Evolutionary conservation across 2,113 vertebrate species (phyloP), one percentile per base, ranked within the genome.

Genomic region (Rallus limicola): DNA sequence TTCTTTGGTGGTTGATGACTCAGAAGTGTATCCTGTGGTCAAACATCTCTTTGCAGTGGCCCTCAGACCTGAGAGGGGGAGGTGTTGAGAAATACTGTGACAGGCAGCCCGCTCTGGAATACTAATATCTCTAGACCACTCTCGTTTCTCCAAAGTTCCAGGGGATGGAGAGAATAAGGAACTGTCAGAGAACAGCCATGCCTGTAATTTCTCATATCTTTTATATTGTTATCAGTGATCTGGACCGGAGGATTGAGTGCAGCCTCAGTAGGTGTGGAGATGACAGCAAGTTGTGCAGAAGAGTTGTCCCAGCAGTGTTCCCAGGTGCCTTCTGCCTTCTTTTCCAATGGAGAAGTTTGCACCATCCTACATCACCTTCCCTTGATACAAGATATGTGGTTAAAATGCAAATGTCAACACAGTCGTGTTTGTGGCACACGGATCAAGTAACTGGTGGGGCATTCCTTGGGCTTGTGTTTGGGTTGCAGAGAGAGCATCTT

Each of bases 71-170:
- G 82, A 67, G 16, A 91, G n/a, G 29, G 88, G 56, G 63, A 91
- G 11, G 3, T 86, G 55, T 52, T 77, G 87, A 10, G 82, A 86
- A 63, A 95, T 94, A 55, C 75, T 90, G 40, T 91, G 85, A 65
- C 96, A 97, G 52, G 82, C 77, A 3, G 65, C 64, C n/a, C 2
- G 29, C 17, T 77, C 53, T 20, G 75, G 10, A 38, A 77, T 90
- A 7, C 18, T 52, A 34, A 97, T 97, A 44, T 95, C 95, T 36
- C 74, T 95, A 82, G 88, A 40, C 95, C 96, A 46, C 89, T 97
- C 24, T 92, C 80, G 6, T 96, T 98, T 92, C 67, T 95, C 59
- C 96, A 77, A 38, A 95, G 13, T 52, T 98, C 96, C 97, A 97
- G 86, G 7, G 72, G 36, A 28, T 59, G 19, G 42, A 44, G 42